Conservation (phyloP, 2,888 invertebrate species). For the Glyphotaelius pellucidus region DNA sequence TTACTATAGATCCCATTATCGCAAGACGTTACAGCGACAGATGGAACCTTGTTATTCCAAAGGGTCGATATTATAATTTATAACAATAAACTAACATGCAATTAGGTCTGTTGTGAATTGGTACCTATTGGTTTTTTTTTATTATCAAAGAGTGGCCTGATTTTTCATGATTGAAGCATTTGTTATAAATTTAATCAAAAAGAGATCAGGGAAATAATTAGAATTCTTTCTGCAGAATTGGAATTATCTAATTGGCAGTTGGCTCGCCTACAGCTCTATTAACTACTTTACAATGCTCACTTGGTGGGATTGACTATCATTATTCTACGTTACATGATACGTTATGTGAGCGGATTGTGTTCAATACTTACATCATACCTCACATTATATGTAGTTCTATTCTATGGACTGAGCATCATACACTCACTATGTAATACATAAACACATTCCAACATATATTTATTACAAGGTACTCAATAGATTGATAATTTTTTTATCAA, state of each 20-base stretch:
- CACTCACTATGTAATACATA: not conserved
- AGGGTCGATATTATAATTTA: not conserved
- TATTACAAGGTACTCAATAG: not conserved
- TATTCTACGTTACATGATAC: not conserved
- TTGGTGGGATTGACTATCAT: slow-evolving; percentile 21
- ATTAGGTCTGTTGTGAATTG: not conserved
- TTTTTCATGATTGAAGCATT: not conserved
- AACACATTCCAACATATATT: not conserved
- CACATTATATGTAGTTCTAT: no score
- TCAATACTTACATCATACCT: not conserved
- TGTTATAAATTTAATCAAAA: slow-evolving; percentile 27
- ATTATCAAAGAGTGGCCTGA: not conserved
- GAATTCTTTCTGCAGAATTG: slow-evolving; percentile 22
- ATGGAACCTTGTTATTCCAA: no score
- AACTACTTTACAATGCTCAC: slow-evolving; percentile 15
- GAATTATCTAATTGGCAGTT: slow-evolving; percentile 33
- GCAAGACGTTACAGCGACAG: no score
- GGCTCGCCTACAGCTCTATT: slow-evolving; percentile 53
- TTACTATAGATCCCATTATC: no score
- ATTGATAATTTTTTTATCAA: not conserved
- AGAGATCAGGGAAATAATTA: slow-evolving; percentile 4
- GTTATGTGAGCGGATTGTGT: not conserved
- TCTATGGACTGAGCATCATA: not conserved
- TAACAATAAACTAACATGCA: not conserved
- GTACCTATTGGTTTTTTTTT: not conserved